Percentiles rank a stretch among this genome's conserved stretches.
These are phyloP conservation scores for Actinia equina DNA, from an alignment of 64 coral and sea anemone species.

Conservation along the genomic window DNA sequence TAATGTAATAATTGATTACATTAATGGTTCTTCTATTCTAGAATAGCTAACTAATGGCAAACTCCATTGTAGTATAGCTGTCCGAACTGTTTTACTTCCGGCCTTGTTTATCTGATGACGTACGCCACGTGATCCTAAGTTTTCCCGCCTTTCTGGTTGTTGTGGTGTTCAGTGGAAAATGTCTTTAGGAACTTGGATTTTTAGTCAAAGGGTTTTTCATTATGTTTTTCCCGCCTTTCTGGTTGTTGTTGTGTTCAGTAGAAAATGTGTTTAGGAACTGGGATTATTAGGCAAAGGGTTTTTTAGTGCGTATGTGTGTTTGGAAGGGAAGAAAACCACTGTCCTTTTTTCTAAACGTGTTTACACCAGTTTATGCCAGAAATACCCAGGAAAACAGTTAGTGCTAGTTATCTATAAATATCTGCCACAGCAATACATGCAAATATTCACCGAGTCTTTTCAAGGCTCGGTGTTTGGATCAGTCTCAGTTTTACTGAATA, in stretches of 20 bases:
- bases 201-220: no score
- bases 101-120: background rate
- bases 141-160: conserved; percentile 1
- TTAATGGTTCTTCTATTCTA: no score
- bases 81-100: background rate
- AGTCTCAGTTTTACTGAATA: background rate
- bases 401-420: background rate
- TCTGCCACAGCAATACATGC: background rate
- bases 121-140: background rate
- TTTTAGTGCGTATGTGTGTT: background rate
- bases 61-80: background rate
- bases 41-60: no score
- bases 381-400: background rate
- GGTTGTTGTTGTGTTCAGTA: background rate
- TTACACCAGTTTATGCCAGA: background rate
- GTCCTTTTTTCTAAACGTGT: background rate
- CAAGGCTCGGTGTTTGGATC: background rate
- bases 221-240: background rate
- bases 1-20: no score
- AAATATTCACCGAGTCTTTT: background rate
- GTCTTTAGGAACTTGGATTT: no score
- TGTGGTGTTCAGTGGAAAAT: no score
- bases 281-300: no score
- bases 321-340: background rate
- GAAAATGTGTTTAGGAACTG: no score